A percentile compares a stretch with the other conserved stretches of the same genome.
Conservation (phyloP, 2,888 invertebrate genomes). For the Sinhomidia bicolor region DNA sequence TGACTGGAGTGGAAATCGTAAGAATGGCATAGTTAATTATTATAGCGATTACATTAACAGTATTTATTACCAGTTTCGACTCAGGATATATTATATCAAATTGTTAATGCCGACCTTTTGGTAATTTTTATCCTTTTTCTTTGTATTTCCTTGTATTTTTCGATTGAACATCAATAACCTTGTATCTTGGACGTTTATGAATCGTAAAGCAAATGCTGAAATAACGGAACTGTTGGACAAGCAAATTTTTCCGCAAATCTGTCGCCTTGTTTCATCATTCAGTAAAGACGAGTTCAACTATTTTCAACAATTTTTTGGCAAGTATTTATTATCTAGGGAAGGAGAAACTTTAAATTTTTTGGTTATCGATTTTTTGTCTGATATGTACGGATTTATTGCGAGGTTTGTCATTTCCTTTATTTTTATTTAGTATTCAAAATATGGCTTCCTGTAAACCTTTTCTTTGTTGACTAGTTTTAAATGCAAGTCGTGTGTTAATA, state of each 20-base stretch:
- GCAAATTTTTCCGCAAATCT: conserved; percentile 43
- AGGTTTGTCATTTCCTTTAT: conserved; percentile 23
- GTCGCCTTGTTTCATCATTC: conserved; percentile 29
- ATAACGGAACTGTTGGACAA: conserved; percentile 49
- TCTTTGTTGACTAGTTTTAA: no score
- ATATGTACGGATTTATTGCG: conserved; percentile 61
- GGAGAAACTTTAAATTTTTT: conserved; percentile 40
- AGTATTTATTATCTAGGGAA: conserved; percentile 38
- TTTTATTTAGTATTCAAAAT: no score
- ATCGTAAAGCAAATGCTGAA: conserved; percentile 25
- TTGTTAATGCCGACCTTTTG: background rate
- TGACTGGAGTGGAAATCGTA: conserved; percentile 62
- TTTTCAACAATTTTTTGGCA: conserved; percentile 42
- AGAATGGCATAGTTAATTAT: background rate
- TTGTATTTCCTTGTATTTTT: background rate
- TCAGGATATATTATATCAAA: no score
- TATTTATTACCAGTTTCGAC: no score
- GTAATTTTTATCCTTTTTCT: background rate
- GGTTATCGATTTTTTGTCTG: conserved; percentile 52
- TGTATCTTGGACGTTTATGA: no score
- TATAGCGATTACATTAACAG: background rate
- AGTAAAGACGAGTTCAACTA: conserved; percentile 46
- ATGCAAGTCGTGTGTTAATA: background rate
- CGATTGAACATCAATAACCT: no score
- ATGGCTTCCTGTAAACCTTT: no score